Base-by-base conservation (phyloP, 1,140 invertebrate genomes). In the Microplitis mediator region DNA sequence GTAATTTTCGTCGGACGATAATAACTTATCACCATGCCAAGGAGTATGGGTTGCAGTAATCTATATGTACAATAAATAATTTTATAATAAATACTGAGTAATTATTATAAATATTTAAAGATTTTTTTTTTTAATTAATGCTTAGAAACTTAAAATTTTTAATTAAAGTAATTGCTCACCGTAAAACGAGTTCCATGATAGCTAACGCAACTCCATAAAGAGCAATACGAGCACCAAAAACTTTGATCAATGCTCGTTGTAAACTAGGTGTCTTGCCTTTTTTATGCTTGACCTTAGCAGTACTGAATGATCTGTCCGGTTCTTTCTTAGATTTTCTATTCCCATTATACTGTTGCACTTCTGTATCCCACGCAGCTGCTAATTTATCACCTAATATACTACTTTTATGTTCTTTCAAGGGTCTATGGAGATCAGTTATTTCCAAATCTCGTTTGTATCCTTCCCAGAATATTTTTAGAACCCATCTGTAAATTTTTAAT, bases 401-500 rank as follows among this genome's bases (percentile, higher is more conserved):
- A 14, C 89, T 89, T 14, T 72, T 83, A 72, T 90, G 88, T 54
- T 89, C 88, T 72, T 90, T 89, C 69, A 92, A 88, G 11, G 91
- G 89, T 68, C 89, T 89, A 78, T 90, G 92, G 11, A 94, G 86
- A 84, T 94, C 93, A 52, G 88, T 83, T 64, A 91, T 82, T 80
- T 91, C 91, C 13, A 94, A 84, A 77, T 93, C 91, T 75, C 90
- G 87, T 75, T 89, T 89, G 79, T 88, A 90, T 13, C 92, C 92
- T 9, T 89, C 80, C 88, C 89, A 90, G 79, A 93, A 92, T 8
- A 89, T 89, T 58, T 89, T 90, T 78, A 92, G 83, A 74, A 90
- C 88, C 90, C 91, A 93, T 71, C 91, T 89, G 78, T 82, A 88
- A 87, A 74, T 3, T 6, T 9, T 5, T 45, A 3, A 45, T 8